phyloP scores from a whole-genome alignment of 2,888 invertebrate genomes.

The Aquatica leii region DNA sequence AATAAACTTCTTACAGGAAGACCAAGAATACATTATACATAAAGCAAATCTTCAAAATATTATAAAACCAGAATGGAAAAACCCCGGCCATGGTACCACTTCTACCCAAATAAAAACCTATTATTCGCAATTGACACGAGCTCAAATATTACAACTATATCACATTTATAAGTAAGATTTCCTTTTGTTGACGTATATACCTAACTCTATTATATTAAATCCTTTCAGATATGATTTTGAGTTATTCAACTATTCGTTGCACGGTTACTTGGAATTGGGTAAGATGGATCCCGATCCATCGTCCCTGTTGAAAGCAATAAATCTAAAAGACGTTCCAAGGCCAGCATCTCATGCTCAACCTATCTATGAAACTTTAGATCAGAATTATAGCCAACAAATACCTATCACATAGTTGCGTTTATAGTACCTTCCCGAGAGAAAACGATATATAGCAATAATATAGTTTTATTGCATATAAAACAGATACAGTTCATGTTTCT shows the following conservation, averaged over 20 bases:
- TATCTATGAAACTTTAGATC: not conserved
- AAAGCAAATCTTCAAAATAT: conserved; percentile 77
- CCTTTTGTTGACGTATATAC: not conserved
- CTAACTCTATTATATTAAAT: not conserved
- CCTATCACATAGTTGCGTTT: not conserved
- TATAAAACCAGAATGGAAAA: conserved; percentile 84
- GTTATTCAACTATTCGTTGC: conserved; percentile 84
- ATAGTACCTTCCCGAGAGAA: not conserved
- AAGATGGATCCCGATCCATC: conserved; percentile 58
- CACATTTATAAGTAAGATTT: conserved; percentile 76
- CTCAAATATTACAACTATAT: conserved; percentile 79
- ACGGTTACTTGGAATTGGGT: conserved; percentile 72
- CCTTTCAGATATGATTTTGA: conserved; percentile 82
- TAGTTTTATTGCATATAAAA: not conserved
- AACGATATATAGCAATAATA: not conserved
- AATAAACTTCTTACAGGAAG: conserved; percentile 65
- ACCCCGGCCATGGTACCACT: conserved; percentile 79
- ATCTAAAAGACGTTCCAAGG: conserved; percentile 48
- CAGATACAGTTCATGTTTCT: not conserved
- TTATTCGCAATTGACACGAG: conserved; percentile 77
- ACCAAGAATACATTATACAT: conserved; percentile 83
- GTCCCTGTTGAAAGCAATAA: conserved; percentile 54
- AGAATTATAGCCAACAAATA: not conserved
- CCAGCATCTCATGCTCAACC: conserved; percentile 17
- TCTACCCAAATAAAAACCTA: conserved; percentile 76